These are phyloP conservation scores for Helarctos malayanus DNA, from an alignment of 2,797 vertebrate genomes.

Conservation along the genomic window DNA sequence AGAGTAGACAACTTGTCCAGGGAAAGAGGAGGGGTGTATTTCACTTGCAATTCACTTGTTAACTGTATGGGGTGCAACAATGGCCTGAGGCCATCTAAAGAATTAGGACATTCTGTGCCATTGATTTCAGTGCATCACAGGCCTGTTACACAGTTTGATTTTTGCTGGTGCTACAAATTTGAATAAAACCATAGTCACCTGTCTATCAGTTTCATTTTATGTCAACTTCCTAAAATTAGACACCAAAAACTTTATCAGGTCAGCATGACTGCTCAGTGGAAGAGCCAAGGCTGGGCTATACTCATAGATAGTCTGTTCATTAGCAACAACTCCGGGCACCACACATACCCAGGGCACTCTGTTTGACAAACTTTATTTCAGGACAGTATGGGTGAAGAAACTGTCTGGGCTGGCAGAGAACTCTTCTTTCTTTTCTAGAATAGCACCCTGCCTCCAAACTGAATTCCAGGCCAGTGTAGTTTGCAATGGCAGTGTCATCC, in stretches of 20 bases:
- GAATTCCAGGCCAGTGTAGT: not conserved
- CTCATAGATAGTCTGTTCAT: not conserved
- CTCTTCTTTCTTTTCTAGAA: not conserved
- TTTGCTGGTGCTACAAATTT: not conserved
- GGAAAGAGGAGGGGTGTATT: not conserved
- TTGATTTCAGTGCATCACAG: not conserved
- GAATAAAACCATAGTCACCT: not conserved
- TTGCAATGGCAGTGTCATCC: not conserved
- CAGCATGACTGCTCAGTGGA: not conserved
- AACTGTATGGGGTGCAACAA: not conserved
- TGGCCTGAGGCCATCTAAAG: not conserved
- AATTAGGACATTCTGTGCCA: not conserved
- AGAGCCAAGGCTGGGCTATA: not conserved
- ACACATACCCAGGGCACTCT: not conserved
- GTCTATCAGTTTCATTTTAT: not conserved
- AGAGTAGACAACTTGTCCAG: not conserved
- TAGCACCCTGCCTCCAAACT: not conserved
- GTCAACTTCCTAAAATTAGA: not conserved
- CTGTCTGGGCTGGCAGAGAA: not conserved
- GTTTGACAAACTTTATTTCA: not conserved
- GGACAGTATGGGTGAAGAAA: not conserved
- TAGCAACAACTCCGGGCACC: not conserved
- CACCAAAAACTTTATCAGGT: not conserved
- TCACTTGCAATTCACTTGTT: slow-evolving; percentile 13
- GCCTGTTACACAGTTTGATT: not conserved